These are phyloP conservation scores for Geodia barretti DNA, from an alignment of 37 sponge, comb jelly and placozoan genomes.

Conservation along the genomic window DNA sequence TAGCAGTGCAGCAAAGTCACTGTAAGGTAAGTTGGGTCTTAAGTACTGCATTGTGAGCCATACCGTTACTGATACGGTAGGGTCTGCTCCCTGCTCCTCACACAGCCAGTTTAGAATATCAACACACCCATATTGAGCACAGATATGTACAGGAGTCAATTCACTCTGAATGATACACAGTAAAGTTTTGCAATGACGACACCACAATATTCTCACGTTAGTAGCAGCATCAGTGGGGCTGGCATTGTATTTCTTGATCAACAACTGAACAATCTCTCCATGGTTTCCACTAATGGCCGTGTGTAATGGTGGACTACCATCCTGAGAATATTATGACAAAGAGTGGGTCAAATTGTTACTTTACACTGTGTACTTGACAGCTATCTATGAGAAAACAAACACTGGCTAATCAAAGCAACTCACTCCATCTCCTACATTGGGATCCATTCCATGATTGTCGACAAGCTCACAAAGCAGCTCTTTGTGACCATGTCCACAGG, in stretches of 20 bases:
- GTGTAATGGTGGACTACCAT: too few species aligned
- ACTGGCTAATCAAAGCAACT: not conserved
- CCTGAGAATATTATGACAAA: too few species aligned
- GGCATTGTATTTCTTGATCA: not conserved
- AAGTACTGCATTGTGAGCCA: too few species aligned
- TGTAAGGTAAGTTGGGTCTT: too few species aligned
- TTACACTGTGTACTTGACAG: too few species aligned
- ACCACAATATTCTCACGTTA: not conserved
- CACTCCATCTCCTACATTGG: constrained; percentile 5
- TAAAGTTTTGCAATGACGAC: not conserved
- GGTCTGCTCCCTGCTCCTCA: constrained; percentile 29
- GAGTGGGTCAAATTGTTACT: too few species aligned
- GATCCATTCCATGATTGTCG: constrained; percentile 12
- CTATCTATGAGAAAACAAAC: too few species aligned
- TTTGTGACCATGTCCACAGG: constrained; percentile 6
- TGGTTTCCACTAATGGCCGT: too few species aligned
- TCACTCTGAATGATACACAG: not conserved
- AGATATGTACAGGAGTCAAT: constrained; percentile 23
- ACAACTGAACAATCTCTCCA: too few species aligned
- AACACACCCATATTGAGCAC: constrained; percentile 30
- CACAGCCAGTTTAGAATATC: constrained; percentile 9
- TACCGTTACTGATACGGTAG: too few species aligned
- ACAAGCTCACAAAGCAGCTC: constrained; percentile 15
- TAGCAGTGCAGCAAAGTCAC: too few species aligned
- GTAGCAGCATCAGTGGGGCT: not conserved